Conservation (phyloP, 2,797 vertebrate genomes). For the Myotis vivesi region DNA sequence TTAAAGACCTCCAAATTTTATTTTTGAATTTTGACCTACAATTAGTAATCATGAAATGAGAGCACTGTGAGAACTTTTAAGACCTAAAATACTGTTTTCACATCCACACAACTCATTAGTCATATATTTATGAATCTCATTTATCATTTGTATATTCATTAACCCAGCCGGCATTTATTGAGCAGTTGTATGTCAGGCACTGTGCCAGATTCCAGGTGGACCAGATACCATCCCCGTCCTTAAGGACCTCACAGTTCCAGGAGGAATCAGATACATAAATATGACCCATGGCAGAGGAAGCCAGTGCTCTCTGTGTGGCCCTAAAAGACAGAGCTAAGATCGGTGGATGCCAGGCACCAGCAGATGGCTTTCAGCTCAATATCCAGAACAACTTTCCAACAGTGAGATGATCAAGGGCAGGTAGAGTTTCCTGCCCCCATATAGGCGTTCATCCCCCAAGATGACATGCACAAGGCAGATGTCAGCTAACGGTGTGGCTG, state of each 20-base stretch:
- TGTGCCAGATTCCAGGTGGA: not conserved
- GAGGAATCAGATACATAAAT: not conserved
- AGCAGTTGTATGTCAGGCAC: not conserved
- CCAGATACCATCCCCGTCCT: not conserved
- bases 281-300: not conserved
- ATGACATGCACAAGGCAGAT: not conserved
- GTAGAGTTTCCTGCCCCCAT: accelerated
- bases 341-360: not conserved
- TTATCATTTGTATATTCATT: not conserved
- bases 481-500: not conserved
- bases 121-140: not conserved
- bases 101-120: not conserved
- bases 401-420: not conserved
- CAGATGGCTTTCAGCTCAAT: not conserved
- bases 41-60: not conserved
- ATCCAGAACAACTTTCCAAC: not conserved
- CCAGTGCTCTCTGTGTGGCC: not conserved
- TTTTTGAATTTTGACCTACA: not conserved
- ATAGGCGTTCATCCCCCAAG: not conserved
- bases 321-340: not conserved
- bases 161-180: not conserved
- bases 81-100: not conserved
- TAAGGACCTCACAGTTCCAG: not conserved
- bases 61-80: not conserved
- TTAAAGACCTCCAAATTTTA: not conserved